Evolutionary conservation across 2,113 vertebrate species (phyloP).

Genomic region (Aleadryas rufinucha): DNA sequence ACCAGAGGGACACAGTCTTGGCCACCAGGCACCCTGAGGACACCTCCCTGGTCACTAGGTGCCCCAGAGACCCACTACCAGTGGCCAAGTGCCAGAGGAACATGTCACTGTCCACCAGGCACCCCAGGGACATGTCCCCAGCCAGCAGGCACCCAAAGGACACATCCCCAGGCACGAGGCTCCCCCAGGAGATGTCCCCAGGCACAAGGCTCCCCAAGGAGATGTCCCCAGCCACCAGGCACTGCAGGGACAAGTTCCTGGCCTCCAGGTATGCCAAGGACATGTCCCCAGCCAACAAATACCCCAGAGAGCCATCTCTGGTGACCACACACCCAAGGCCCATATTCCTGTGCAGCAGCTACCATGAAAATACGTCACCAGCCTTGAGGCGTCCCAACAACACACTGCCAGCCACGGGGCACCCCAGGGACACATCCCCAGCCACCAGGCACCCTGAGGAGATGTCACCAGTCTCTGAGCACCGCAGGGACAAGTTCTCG

Average conservation of each 20-base stretch:
- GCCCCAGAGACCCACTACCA: background rate
- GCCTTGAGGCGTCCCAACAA: background rate
- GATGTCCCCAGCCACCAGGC: background rate
- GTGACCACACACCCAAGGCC: background rate
- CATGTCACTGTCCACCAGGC: background rate
- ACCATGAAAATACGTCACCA: background rate
- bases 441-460: background rate
- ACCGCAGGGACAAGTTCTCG: background rate
- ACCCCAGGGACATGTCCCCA: background rate
- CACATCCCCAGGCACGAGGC: background rate
- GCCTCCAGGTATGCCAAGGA: background rate
- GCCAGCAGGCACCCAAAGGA: background rate
- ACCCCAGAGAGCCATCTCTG: fast-evolving
- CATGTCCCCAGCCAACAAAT: background rate
- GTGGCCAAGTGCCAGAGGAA: background rate
- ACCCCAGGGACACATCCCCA: background rate
- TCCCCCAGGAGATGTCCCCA: background rate
- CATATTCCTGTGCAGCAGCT: background rate
- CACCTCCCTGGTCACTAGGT: background rate
- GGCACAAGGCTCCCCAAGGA: background rate
- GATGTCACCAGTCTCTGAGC: background rate
- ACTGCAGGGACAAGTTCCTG: background rate
- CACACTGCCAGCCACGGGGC: too few species aligned
- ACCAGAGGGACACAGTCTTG: background rate
- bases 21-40: background rate